A percentile compares a stretch with the other conserved stretches of the same genome.
Conservation (phyloP, 2,888 invertebrate genomes). For the Podotricha telesiphe region DNA sequence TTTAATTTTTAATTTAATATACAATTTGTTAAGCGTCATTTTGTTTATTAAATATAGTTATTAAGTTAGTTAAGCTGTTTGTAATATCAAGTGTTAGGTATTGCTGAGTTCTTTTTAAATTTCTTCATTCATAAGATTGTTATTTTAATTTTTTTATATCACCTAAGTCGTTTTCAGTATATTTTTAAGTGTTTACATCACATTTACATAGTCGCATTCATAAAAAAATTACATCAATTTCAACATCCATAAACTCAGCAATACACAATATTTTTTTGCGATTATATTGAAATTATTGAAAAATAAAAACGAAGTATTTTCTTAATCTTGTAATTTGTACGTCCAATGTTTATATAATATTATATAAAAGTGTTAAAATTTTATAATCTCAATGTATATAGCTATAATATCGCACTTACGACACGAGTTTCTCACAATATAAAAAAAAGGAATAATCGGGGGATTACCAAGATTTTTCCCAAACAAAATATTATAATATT, state of each 20-base stretch:
- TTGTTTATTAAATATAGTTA: constrained; percentile 52
- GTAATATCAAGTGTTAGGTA: constrained; percentile 48
- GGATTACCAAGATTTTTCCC: neutral
- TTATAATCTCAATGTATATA: constrained; percentile 67
- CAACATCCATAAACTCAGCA: constrained; percentile 1
- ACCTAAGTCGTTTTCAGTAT: neutral
- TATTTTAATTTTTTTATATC: no score
- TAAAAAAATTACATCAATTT: no score
- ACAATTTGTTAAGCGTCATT: constrained; percentile 40
- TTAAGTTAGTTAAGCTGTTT: constrained; percentile 75
- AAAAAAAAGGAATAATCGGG: neutral
- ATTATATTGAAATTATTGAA: constrained; percentile 56
- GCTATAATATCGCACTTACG: constrained; percentile 44
- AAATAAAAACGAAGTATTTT: constrained; percentile 58
- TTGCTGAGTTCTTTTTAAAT: constrained; percentile 7
- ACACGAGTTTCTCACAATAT: neutral
- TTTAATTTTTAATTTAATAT: constrained; percentile 17
- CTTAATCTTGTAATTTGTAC: constrained; percentile 70
- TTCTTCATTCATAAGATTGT: neutral
- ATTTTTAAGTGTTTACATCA: neutral
- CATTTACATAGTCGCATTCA: neutral
- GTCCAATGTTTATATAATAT: constrained; percentile 63
- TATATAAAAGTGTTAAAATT: constrained; percentile 61
- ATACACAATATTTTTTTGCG: constrained; percentile 47
- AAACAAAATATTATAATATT: neutral